Percentiles rank a stretch among this genome's conserved stretches.
These are phyloP conservation scores for Aproaerema taeniolella DNA, from an alignment of 2,888 invertebrate genomes.

Conservation along the genomic window DNA sequence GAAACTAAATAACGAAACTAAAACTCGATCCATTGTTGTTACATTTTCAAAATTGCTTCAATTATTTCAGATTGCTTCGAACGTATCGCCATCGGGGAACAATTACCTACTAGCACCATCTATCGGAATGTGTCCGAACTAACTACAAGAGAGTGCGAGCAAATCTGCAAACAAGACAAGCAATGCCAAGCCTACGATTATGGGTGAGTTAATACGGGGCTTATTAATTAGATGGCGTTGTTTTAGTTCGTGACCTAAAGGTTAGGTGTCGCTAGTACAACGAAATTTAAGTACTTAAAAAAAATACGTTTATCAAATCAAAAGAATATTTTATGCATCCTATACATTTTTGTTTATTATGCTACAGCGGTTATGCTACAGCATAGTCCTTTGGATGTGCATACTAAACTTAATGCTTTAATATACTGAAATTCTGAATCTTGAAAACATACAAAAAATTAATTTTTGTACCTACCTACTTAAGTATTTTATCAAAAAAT, in stretches of 20 bases:
- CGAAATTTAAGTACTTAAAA: too few relatives aligned
- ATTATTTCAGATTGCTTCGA: slow-evolving; percentile 80
- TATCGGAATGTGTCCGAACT: slow-evolving; percentile 79
- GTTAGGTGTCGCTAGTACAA: not conserved
- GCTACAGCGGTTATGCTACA: too few relatives aligned
- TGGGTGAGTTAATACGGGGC: slow-evolving; percentile 63
- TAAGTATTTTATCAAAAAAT: too few relatives aligned
- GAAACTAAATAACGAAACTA: not conserved
- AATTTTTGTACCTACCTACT: too few relatives aligned
- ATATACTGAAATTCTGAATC: too few relatives aligned
- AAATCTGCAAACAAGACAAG: slow-evolving; percentile 79
- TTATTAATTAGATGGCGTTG: slow-evolving; percentile 6
- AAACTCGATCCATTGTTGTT: not conserved
- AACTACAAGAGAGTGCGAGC: slow-evolving; percentile 78
- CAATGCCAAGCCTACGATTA: slow-evolving; percentile 81
- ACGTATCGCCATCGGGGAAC: slow-evolving; percentile 79
- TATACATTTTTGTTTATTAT: too few relatives aligned
- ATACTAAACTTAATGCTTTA: too few relatives aligned
- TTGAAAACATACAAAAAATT: too few relatives aligned
- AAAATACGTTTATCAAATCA: too few relatives aligned
- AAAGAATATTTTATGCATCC: too few relatives aligned
- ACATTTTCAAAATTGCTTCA: not conserved
- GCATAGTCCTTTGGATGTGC: too few relatives aligned
- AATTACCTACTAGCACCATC: slow-evolving; percentile 76
- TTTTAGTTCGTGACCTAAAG: not conserved